Evolutionary conservation across 2,888 invertebrate species (phyloP).

Genomic region (Thecophora atra): DNA sequence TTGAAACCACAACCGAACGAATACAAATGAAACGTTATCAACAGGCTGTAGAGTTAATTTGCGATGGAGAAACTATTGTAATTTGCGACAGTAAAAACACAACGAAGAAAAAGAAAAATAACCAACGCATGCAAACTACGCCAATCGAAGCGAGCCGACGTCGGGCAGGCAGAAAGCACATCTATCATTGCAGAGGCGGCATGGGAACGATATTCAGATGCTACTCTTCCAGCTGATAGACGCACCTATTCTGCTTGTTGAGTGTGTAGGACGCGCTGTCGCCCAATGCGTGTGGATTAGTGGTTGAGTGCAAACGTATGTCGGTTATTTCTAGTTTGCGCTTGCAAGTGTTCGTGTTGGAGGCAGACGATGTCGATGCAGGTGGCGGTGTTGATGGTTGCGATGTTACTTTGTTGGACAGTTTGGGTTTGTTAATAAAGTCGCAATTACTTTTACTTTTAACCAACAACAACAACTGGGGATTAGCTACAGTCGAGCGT

Average conservation of each 20-base stretch:
- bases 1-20: neutral
- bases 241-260: slow-evolving; percentile 63
- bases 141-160: neutral
- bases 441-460: slow-evolving; percentile 55
- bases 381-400: slow-evolving; percentile 38
- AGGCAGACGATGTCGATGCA: slow-evolving; percentile 33
- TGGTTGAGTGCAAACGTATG: slow-evolving; percentile 69
- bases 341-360: slow-evolving; percentile 51
- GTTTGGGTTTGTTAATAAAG: slow-evolving; percentile 39
- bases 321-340: slow-evolving; percentile 68
- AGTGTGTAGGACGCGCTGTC: slow-evolving; percentile 64
- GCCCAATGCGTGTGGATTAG: slow-evolving; percentile 68
- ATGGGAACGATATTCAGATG: slow-evolving; percentile 20
- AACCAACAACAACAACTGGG: slow-evolving; percentile 40
- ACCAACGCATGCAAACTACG: neutral
- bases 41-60: neutral
- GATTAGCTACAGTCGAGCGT: slow-evolving; percentile 36
- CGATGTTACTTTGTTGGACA: slow-evolving; percentile 31
- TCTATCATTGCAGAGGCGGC: slow-evolving; percentile 32
- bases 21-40: neutral
- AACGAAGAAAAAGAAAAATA: neutral
- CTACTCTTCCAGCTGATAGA: slow-evolving; percentile 51
- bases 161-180: slow-evolving; percentile 12
- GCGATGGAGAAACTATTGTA: neutral
- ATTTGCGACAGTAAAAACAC: neutral